These are phyloP conservation scores for Sympetrum striolatum DNA, from an alignment of 2,888 invertebrate genomes.

Conservation along the genomic window DNA sequence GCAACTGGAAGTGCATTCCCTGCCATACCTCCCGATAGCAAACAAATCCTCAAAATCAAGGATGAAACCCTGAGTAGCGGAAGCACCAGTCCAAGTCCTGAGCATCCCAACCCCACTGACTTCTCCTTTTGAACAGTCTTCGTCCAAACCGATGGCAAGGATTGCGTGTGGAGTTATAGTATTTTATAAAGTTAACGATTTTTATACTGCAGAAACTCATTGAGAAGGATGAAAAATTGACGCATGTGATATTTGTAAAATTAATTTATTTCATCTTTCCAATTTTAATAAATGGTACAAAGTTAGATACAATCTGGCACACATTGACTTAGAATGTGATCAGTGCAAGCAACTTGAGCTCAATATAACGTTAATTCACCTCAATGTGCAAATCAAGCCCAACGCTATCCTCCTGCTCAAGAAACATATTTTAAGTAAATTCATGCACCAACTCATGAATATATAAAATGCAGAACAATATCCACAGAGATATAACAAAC, in stretches of 20 bases:
- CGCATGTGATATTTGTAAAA: not conserved
- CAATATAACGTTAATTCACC: not conserved
- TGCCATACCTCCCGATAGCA: not conserved
- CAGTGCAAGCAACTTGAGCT: not conserved
- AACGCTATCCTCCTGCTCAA: too few species aligned
- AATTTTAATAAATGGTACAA: not conserved
- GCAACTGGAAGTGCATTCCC: not conserved
- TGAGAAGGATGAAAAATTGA: not conserved
- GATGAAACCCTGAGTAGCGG: slow-evolving; percentile 79
- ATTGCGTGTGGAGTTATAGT: not conserved
- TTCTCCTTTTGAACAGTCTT: not conserved
- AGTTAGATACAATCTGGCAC: not conserved
- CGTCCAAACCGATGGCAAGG: not conserved
- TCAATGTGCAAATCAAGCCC: not conserved
- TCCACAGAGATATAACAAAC: too few species aligned
- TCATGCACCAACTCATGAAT: too few species aligned
- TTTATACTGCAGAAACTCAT: not conserved
- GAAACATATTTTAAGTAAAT: too few species aligned
- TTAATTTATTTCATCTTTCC: not conserved
- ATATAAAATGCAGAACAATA: too few species aligned
- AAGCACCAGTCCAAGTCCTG: slow-evolving; percentile 69
- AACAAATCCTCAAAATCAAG: slow-evolving; percentile 66
- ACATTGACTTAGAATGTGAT: not conserved
- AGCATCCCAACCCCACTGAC: not conserved
- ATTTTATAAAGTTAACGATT: not conserved